A percentile compares a stretch with the other conserved stretches of the same genome.
Evolutionary conservation across 2,888 invertebrate species (phyloP).

Genomic region (Trachelus stipa): DNA sequence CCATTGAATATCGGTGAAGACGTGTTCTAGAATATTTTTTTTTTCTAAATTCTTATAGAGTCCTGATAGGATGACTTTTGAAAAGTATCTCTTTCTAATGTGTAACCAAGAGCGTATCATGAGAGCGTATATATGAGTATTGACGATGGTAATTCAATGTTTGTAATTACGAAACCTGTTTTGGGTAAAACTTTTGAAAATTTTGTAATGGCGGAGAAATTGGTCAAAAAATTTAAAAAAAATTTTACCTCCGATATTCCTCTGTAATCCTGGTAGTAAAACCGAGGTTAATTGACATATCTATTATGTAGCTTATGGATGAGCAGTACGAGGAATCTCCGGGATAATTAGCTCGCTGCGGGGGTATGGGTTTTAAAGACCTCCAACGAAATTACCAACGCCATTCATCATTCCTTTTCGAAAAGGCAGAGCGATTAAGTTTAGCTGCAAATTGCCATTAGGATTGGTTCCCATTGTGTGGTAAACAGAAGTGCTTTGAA

Average conservation of each 20-base stretch:
- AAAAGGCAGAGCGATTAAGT: background rate
- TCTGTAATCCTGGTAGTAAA: constrained; percentile 41
- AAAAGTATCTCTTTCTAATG: background rate
- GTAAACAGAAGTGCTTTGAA: background rate
- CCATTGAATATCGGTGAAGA: background rate
- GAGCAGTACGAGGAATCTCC: constrained; percentile 19
- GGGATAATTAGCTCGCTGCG: constrained; percentile 28
- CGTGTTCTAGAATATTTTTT: background rate
- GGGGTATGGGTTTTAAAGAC: background rate
- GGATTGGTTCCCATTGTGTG: background rate
- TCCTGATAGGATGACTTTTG: background rate
- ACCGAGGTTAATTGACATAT: constrained; percentile 39
- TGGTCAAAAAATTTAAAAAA: background rate
- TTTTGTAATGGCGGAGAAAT: background rate
- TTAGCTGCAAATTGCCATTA: background rate
- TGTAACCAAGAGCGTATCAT: background rate
- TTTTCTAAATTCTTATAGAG: background rate
- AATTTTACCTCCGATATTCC: constrained; percentile 35
- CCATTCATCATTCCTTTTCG: background rate
- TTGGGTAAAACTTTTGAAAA: background rate
- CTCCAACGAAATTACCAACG: background rate
- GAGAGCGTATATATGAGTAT: background rate
- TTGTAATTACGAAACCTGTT: background rate
- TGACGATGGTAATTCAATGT: background rate
- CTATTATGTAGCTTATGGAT: background rate